Evolutionary conservation across 2,888 invertebrate genomes (phyloP).

Genomic region (Amphipyra berbera): DNA sequence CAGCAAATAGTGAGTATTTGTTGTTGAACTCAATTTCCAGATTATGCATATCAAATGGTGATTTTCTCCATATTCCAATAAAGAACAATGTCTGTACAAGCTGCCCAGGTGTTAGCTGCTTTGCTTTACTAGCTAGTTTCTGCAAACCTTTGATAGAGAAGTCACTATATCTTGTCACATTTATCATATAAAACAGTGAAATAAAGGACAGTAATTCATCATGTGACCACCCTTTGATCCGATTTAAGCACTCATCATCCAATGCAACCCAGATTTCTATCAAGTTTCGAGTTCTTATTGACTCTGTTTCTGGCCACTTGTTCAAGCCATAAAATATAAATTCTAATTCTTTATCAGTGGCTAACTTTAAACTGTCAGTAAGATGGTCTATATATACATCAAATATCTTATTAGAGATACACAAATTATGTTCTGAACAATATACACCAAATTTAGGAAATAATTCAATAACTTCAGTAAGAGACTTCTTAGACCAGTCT

Average conservation of each 20-base stretch:
- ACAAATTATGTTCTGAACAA: constrained; percentile 72
- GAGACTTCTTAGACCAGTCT: constrained; percentile 71
- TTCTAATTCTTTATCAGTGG: constrained; percentile 90
- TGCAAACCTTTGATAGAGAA: constrained; percentile 88
- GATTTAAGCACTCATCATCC: constrained; percentile 91
- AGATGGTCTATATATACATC: constrained; percentile 80
- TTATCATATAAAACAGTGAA: constrained; percentile 91
- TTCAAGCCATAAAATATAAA: constrained; percentile 86
- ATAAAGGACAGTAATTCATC: constrained; percentile 89
- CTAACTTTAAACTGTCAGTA: constrained; percentile 86
- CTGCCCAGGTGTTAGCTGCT: constrained; percentile 90
- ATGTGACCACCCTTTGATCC: constrained; percentile 84
- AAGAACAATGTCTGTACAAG: constrained; percentile 92
- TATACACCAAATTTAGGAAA: constrained; percentile 77
- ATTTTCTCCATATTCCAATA: constrained; percentile 90
- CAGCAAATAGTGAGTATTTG: constrained; percentile 87
- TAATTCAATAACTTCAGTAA: constrained; percentile 69
- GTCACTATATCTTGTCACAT: constrained; percentile 87
- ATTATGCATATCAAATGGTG: constrained; percentile 91
- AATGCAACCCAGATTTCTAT: constrained; percentile 92
- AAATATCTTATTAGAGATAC: constrained; percentile 79
- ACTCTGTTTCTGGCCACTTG: constrained; percentile 86
- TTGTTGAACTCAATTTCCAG: constrained; percentile 90
- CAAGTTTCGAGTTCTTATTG: constrained; percentile 89
- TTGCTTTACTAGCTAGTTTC: constrained; percentile 89